phyloP scores from a whole-genome alignment of 2,888 invertebrate genomes.

The Scaptomyza parva region DNA sequence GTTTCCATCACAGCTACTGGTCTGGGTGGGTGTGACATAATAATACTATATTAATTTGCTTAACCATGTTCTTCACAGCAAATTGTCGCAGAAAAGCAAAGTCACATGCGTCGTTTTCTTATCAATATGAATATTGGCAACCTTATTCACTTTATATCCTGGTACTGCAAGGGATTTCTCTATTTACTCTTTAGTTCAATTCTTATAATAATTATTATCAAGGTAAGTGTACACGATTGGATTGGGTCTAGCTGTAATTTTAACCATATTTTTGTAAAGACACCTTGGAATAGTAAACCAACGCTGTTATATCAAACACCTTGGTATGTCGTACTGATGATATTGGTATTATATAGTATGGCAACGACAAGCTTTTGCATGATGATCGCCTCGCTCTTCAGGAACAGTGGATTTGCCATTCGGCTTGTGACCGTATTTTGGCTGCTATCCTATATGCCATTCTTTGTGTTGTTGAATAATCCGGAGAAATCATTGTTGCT shows the following conservation, averaged over 20 bases:
- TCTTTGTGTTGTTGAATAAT: constrained; percentile 86
- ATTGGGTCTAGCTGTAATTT: not conserved
- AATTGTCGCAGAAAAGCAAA: constrained; percentile 50
- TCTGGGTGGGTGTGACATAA: constrained; percentile 85
- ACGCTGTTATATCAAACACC: constrained; percentile 89
- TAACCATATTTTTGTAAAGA: constrained; percentile 30
- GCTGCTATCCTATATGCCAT: constrained; percentile 90
- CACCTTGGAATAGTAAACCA: constrained; percentile 84
- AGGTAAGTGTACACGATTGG: constrained; percentile 44
- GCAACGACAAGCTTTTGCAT: constrained; percentile 90
- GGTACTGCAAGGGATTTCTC: constrained; percentile 91
- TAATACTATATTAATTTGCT: not conserved
- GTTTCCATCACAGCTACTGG: constrained; percentile 90
- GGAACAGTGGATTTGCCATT: constrained; percentile 90
- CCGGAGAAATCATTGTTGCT: constrained; percentile 15
- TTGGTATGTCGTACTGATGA: constrained; percentile 88
- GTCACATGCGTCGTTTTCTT: constrained; percentile 48
- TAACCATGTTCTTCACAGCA: constrained; percentile 31
- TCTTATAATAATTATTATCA: constrained; percentile 86
- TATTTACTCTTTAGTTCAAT: constrained; percentile 87
- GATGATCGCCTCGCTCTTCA: constrained; percentile 91
- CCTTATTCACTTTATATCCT: constrained; percentile 92
- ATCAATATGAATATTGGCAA: constrained; percentile 85
- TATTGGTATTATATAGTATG: constrained; percentile 88
- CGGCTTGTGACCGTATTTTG: constrained; percentile 90